Base-by-base conservation (phyloP, 23 tunicate genomes). In the Corella eumyota region DNA sequence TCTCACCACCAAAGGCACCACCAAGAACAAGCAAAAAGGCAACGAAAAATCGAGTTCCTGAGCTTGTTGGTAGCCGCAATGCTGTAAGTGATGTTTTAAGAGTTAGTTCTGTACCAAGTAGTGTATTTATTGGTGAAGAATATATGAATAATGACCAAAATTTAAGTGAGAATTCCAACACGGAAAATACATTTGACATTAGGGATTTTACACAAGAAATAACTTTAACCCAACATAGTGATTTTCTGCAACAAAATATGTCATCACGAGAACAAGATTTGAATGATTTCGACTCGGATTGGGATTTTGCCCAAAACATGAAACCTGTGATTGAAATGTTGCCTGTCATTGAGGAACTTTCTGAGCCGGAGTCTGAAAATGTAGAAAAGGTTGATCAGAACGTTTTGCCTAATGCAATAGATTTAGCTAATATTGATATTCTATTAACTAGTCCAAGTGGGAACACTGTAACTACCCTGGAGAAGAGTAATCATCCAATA, bases 291-390 rank as follows among this genome's bases (percentile, higher is more conserved):
- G 82, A 75, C 23, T 15, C 60, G 0, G 67, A 68, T 45, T 75
- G 82, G 82, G 82, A 75, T n/a, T 72, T 66, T 5, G 37, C 66
- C 15, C 82, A 75, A 37, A 50, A 57, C n/a, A 36, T 1, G 2
- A 65, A 32, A 29, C 73, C 64, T 1, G 29, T 28, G 21, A 33
- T 75, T 31, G 61, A 75, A 20, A 44, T 64, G 3, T 50, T 75
- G 58, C 82, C 82, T 2, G 60, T 66, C 2, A 75, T 75, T 6
- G 64, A 31, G 34, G 82, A 75, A 33, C 67, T 54, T 1, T 32
- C 72, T 17, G 73, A 75, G 36, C 73, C 67, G 6, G 82, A 66
- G n/a, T n/a, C n/a, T n/a, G n/a, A 19, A 30, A 59, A 25, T 13
- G 11, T 13, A 11, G 6, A 19, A 53, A 53, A 23, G n/a, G 21